Evolutionary conservation across 2,888 invertebrate genomes (phyloP).

Genomic region (Augochlorella aurata): DNA sequence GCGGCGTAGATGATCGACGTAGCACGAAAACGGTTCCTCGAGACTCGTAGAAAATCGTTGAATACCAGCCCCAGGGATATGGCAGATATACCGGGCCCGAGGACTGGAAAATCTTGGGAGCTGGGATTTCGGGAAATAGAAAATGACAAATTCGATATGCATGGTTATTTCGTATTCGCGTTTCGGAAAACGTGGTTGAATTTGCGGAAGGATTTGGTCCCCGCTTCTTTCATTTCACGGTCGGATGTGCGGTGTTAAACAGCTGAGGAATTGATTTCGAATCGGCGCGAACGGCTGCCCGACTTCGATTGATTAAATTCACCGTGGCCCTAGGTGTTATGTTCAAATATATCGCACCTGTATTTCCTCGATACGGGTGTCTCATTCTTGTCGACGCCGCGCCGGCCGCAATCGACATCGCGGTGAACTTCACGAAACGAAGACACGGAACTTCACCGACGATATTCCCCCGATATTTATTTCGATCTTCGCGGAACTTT

Average conservation of each 20-base stretch:
- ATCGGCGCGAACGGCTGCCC: conserved; percentile 6
- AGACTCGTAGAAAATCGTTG: conserved; percentile 41
- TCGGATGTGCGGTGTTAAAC: conserved; percentile 16
- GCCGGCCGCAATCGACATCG: conserved; percentile 22
- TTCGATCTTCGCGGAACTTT: conserved; percentile 40
- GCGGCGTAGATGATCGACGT: conserved; percentile 56
- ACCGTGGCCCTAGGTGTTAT: background rate
- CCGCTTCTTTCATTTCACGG: conserved; percentile 25
- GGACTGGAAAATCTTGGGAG: conserved; percentile 36
- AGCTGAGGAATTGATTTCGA: conserved; percentile 25
- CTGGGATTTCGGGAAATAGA: conserved; percentile 61
- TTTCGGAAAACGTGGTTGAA: conserved; percentile 50
- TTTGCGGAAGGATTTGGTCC: conserved; percentile 45
- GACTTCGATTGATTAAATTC: conserved; percentile 6
- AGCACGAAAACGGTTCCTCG: conserved; percentile 46
- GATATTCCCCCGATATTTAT: conserved; percentile 33
- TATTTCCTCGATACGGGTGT: background rate
- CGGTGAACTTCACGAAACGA: background rate
- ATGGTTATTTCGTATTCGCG: conserved; percentile 55
- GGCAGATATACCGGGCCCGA: conserved; percentile 31
- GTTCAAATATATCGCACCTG: background rate
- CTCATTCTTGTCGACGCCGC: background rate
- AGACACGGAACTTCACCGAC: conserved; percentile 18
- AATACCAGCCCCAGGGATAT: conserved; percentile 50
- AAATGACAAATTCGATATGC: conserved; percentile 66